Conservation (phyloP, 1,140 invertebrate species). For the Spodoptera litura region DNA sequence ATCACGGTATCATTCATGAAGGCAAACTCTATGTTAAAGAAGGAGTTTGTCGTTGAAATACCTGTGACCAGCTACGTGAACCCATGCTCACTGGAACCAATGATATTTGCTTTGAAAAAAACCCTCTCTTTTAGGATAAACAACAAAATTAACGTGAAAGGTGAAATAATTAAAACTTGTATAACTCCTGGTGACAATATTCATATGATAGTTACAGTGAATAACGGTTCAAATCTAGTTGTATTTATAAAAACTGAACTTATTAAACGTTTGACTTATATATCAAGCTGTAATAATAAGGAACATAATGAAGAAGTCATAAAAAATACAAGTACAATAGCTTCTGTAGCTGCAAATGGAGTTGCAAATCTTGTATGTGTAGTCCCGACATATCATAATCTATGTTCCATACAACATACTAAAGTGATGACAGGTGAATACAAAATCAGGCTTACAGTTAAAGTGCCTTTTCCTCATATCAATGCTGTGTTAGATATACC, state of each 20-base stretch:
- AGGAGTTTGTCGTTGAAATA: background rate
- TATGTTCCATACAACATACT: slow-evolving; percentile 22
- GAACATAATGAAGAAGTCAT: background rate
- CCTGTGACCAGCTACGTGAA: background rate
- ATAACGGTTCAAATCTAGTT: background rate
- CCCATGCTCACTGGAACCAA: background rate
- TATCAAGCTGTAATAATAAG: background rate
- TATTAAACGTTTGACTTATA: background rate
- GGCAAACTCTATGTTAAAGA: background rate
- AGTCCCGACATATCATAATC: background rate
- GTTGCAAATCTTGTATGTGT: background rate
- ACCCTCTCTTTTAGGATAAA: background rate
- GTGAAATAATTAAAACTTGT: background rate
- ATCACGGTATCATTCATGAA: background rate
- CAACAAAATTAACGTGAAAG: background rate
- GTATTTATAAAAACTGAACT: slow-evolving; percentile 6
- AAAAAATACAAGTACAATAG: background rate
- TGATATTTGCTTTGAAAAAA: slow-evolving; percentile 7
- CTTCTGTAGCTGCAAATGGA: background rate
- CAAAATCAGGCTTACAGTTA: background rate
- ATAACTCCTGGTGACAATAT: background rate
- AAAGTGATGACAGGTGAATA: slow-evolving; percentile 1
- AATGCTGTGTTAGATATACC: slow-evolving; percentile 14
- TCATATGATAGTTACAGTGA: background rate
- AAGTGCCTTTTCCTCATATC: slow-evolving; percentile 13